Evolutionary conservation across 2,113 vertebrate genomes (phyloP).

Genomic region (Abramis brama): DNA sequence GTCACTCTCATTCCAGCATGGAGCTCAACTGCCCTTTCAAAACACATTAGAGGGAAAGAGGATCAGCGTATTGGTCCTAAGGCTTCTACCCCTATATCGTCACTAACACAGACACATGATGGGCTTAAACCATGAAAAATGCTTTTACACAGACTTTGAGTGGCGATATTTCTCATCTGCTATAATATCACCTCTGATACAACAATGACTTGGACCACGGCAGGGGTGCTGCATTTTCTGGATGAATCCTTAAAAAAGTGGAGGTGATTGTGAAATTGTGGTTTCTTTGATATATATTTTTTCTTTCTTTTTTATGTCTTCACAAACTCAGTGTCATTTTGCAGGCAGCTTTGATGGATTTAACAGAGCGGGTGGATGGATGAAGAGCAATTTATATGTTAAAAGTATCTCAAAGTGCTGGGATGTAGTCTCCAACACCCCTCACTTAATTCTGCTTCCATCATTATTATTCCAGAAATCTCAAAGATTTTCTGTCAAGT

Average conservation of each 20-base stretch:
- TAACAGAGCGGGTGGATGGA: constrained; percentile 57
- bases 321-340: constrained; percentile 32
- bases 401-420: constrained; percentile 61
- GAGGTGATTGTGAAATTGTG: constrained; percentile 60
- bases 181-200: constrained; percentile 43
- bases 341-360: constrained; percentile 64
- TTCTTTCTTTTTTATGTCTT: constrained; percentile 19
- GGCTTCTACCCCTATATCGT: constrained; percentile 36
- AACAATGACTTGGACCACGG: constrained; percentile 7
- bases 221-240: constrained; percentile 27
- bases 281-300: constrained; percentile 32
- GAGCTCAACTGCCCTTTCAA: constrained; percentile 58
- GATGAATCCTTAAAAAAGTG: constrained; percentile 37
- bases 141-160: constrained; percentile 46
- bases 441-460: constrained; percentile 65
- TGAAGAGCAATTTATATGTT: constrained; percentile 65
- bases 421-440: constrained; percentile 61
- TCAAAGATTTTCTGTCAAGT: constrained; percentile 71
- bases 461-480: constrained; percentile 69
- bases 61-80: constrained; percentile 43
- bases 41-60: constrained; percentile 56
- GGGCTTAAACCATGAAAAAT: constrained; percentile 46
- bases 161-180: constrained; percentile 37
- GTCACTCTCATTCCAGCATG: constrained; percentile 59
- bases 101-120: constrained; percentile 52